Evolutionary conservation across 2,113 vertebrate species (phyloP), one percentile per base, ranked within the genome.

Genomic region (Microcebus lehilahytsara): DNA sequence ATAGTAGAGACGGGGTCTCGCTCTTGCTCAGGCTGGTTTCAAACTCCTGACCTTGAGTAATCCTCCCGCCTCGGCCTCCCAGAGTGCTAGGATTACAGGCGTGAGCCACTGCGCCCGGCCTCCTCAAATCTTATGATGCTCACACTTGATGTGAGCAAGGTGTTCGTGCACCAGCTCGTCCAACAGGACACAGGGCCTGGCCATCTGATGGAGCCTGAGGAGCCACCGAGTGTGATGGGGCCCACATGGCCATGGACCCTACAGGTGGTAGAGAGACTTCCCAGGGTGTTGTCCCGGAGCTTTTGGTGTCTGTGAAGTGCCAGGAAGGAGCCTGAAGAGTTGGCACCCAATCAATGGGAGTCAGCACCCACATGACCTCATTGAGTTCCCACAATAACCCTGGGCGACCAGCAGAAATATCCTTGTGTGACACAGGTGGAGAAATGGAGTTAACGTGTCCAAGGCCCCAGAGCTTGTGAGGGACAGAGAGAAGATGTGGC

Each of bases 361-460:
- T 51, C 30, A 8, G 80, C 75, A 62, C 9, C 19, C 4, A 42
- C 12, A 32, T 32, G 46, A 23, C n/a, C 25, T 12, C 51, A 69
- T 14, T 92, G 58, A 66, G 88, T 40, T 89, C 66, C 71, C 83
- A 79, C 12, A 25, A 87, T 34, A 71, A 42, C 42, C 66, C 66
- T 51, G 25, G 58, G 49, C 22, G 30, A 19, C 34, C 34, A 71
- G 20, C 4, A 88, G 27, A 89, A 66, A 69, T 37, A 60, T 13
- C 6, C 51, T 56, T 66, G 5, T 34, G 42, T 17, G 25, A 64
- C 71, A 17, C 10, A 30, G 14, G 9, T 75, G 14, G 11, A 78
- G 34, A 86, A 40, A 60, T 7, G 0, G 67, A 80, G 58, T 67
- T 51, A 86, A 60, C 19, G 53, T 86, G 49, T 66, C 40, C 74